Percentiles rank a stretch among this genome's conserved stretches.
These are phyloP conservation scores for Corythornis vintsioides DNA, from an alignment of 2,113 vertebrate species.

Conservation along the genomic window DNA sequence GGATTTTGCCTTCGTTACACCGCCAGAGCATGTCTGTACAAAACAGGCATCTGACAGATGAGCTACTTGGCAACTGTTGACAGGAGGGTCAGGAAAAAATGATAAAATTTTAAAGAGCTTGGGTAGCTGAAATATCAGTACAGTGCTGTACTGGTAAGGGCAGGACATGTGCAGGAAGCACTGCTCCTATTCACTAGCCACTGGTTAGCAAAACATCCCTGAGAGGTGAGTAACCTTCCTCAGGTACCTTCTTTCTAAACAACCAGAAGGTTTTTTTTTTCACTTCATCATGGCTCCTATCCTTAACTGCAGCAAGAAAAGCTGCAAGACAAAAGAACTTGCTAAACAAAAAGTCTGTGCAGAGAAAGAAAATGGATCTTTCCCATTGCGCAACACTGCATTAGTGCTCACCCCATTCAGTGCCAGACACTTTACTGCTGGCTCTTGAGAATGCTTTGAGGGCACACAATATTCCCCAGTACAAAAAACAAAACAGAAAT, in stretches of 20 bases:
- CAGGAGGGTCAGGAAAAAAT: not conserved
- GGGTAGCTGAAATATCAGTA: not conserved
- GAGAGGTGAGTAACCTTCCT: not conserved
- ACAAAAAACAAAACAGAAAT: not conserved
- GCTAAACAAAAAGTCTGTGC: not conserved
- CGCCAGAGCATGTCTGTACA: fast-evolving
- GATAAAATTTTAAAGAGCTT: not conserved
- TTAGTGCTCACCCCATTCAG: not conserved
- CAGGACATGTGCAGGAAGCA: not conserved
- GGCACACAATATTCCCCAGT: fast-evolving
- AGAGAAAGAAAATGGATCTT: not conserved
- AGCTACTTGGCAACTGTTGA: not conserved
- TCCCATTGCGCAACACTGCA: not conserved
- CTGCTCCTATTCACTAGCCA: not conserved
- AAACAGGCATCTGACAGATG: not conserved
- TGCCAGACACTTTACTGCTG: not conserved
- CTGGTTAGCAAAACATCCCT: not conserved
- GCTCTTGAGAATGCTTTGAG: not conserved
- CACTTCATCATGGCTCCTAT: not conserved
- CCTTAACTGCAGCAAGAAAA: not conserved
- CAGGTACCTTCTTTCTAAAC: not conserved
- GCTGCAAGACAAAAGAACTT: not conserved
- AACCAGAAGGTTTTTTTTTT: not conserved
- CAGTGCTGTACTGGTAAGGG: not conserved
- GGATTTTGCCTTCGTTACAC: not conserved